Base-by-base conservation (phyloP, 2,797 vertebrate genomes). In the Phoeniculus purpureus region DNA sequence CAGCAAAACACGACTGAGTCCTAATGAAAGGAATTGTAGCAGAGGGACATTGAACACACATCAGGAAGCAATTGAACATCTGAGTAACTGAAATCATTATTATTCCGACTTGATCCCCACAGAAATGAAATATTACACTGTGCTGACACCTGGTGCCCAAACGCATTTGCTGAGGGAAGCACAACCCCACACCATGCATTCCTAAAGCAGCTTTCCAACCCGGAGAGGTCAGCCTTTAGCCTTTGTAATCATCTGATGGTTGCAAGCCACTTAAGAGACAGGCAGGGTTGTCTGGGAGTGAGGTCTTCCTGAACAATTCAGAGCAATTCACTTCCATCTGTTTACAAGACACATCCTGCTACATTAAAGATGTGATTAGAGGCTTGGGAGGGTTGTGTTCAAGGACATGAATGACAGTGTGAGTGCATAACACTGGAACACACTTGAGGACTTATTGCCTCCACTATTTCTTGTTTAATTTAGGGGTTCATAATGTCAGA, bases 101-200 rank as follows among this genome's bases (percentile, higher is more conserved):
- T 43, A 54, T 2, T 81, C 74, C 54, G 71, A 12, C 56, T 51
- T 29, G 47, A 59, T 58, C 47, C 29, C 15, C 0, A 7, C 23
- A 71, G n/a, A 80, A 92, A 59, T 54, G 68, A 86, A 95, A 85
- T 68, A 8, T 4, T 88, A 72, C 43, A 7, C 68, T 77, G 47
- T 79, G 87, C 74, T 91, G 91, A 95, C 85, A 92, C 89, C 92
- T 91, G 87, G 47, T 85, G 89, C 72, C 82, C 65, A 62, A 93
- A 89, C 6, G 17, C 26, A 7, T 62, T 56, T 32, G 1, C 61
- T 95, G 45, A 31, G 66, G 55, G 55, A 88, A 23, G 3, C 61
- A 16, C 32, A 58, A 5, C 9, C n/a, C 52, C 31, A 29, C 3
- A 1, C 12, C 15, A 3, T 0, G 25, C 19, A 4, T 40, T 34